A percentile compares a stretch with the other conserved stretches of the same genome.
These are phyloP conservation scores for Perdita meconis DNA, from an alignment of 2,888 invertebrate species.

Conservation along the genomic window DNA sequence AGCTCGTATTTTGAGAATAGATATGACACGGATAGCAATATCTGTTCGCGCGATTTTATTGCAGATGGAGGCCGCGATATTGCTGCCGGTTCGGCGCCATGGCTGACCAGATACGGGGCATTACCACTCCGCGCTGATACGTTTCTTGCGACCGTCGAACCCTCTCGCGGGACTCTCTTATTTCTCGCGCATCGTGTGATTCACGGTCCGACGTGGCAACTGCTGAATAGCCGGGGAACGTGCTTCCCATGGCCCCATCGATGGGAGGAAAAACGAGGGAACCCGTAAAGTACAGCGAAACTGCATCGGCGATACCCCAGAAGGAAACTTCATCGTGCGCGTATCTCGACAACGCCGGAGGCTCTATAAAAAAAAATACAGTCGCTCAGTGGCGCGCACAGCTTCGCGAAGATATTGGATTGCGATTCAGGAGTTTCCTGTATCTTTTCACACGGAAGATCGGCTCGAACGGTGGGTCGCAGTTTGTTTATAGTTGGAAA, in stretches of 20 bases:
- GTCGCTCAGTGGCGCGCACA: neutral
- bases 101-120: conserved; percentile 44
- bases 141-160: conserved; percentile 7
- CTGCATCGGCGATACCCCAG: neutral
- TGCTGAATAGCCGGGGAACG: neutral
- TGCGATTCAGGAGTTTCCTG: conserved; percentile 36
- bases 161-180: neutral
- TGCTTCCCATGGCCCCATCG: neutral
- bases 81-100: conserved; percentile 25
- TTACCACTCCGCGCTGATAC: conserved; percentile 50
- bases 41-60: conserved; percentile 51
- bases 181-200: neutral
- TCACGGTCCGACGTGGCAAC: neutral
- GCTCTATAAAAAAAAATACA: neutral
- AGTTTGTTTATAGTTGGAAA: no score
- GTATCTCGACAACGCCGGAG: neutral
- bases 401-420: conserved; percentile 20
- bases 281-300: neutral
- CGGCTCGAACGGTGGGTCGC: conserved; percentile 6
- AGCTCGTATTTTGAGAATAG: conserved; percentile 27
- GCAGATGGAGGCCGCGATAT: conserved; percentile 47
- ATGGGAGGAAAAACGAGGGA: conserved; percentile 5
- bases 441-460: conserved; percentile 15
- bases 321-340: conserved; percentile 1
- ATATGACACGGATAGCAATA: conserved; percentile 31